Base-by-base conservation (phyloP, 2,797 vertebrate genomes). In the Xyrichtys novacula region DNA sequence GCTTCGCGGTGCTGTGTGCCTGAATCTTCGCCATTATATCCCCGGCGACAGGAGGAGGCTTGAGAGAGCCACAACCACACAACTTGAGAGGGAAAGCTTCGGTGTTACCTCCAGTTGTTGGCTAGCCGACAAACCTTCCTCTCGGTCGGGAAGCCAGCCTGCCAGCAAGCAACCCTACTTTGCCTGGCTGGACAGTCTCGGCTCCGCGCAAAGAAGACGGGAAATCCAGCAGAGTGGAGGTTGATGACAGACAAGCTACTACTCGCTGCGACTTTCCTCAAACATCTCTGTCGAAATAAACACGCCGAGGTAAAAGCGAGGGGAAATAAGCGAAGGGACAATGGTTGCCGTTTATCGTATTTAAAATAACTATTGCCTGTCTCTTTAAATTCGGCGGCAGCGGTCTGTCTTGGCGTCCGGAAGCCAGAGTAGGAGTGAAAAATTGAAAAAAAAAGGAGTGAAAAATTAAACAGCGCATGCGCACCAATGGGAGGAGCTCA, bases 371-470 rank as follows among this genome's bases (percentile, higher is more conserved):
- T 89, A 91, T 89, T 34, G 79, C 63, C 93, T 95, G 94, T 95
- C 94, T 94, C 94, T 95, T 95, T 95, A 95, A 95, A 95, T 95
- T 94, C 94, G 93, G 93, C 94, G 94, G 94, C 93, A 93, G 94
- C 88, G 88, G 86, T 91, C 88, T 88, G 83, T 90, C 90, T 91
- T 89, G 82, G 91, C 91, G 94, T 92, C 92, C 94, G 94, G 93
- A 95, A 94, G 91, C 91, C 88, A 87, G 90, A 94, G 86, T 89
- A 87, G 89, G 87, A 90, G 83, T 85, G 85, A 89, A 87, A 86
- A 71, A 85, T 28, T 65, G 65, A 56, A 64, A 67, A 63, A 81
- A 74, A 71, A 1, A 75, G 2, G 61, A 78, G 75, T 80, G 73
- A 87, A 81, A 87, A 87, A 71, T 58, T 43, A 72, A 56, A 88